Evolutionary conservation across 2,888 invertebrate species (phyloP), one percentile per base, ranked within the genome.

Genomic region (Eumacrocentrus americanus): DNA sequence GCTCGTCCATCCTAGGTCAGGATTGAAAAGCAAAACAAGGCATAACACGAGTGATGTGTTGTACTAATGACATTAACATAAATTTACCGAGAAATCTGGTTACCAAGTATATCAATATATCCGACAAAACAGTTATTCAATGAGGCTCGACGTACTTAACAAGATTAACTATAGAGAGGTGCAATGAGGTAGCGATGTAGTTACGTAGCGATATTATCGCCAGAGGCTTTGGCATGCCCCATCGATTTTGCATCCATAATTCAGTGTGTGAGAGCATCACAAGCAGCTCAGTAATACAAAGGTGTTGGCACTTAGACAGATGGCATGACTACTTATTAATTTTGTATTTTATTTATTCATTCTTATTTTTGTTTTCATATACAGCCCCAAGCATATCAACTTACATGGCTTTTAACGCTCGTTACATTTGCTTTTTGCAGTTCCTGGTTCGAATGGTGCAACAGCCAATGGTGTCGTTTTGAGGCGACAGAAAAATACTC

Each of bases 401-500:
- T 16, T 40, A 38, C n/a, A 40, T 14, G 11, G 23, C 3, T 63
- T 58, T 59, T 62, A 60, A 65, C 57, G 52, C 50, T 63, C 58
- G 56, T 64, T 65, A 61, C 47, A 44, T 64, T 47, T 61, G 48
- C 61, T 63, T 63, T 53, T 71, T 70, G 14, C 69, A 70, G 73
- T 70, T 64, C 65, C 75, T 34, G 67, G 66, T 54, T 47, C 64
- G 25, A 69, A 68, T 58, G 70, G 64, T 57, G 64, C 71, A 50
- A 69, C 69, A 12, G 67, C 72, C 29, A 77, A 75, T 64, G 78
- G 73, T n/a, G 78, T 78, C 35, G 76, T 79, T 56, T 69, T 77
- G 42, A 74, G 80, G 66, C 75, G 80, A 54, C 79, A 73, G 67
- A 80, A 79, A 71, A 79, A 76, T 60, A 66, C 72, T 37, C 75